Conservation (phyloP, 1,140 invertebrate species). For the Drosophila busckii region DNA sequence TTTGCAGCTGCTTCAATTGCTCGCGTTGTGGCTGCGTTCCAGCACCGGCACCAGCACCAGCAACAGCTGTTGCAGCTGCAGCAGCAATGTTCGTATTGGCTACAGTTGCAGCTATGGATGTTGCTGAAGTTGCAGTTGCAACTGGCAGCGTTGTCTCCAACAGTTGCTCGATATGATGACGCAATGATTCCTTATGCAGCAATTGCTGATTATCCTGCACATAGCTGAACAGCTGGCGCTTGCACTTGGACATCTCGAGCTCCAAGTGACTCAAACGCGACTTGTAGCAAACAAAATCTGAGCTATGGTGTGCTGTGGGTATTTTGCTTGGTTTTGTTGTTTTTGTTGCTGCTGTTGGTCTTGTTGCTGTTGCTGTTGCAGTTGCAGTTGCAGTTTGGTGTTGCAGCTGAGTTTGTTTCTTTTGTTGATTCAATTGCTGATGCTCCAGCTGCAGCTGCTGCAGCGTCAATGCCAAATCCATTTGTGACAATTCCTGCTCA, state of each 20-base stretch:
- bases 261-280: slow-evolving; percentile 30
- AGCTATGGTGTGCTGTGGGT: neutral
- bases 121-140: neutral
- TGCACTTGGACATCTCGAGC: slow-evolving; percentile 56
- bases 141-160: neutral
- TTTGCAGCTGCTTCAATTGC: slow-evolving; percentile 30
- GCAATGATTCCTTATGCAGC: slow-evolving; percentile 25
- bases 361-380: neutral
- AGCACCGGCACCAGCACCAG: neutral
- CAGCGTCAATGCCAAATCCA: slow-evolving; percentile 1
- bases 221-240: slow-evolving; percentile 41
- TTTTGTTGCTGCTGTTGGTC: neutral
- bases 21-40: slow-evolving; percentile 19
- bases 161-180: slow-evolving; percentile 31
- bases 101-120: neutral
- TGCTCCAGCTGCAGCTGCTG: slow-evolving; percentile 14
- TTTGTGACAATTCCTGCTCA: neutral
- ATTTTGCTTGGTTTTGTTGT: neutral
- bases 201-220: slow-evolving; percentile 47
- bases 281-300: slow-evolving; percentile 44
- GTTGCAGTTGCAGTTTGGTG: neutral
- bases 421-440: neutral
- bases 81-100: neutral
- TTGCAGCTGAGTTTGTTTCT: neutral
- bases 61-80: slow-evolving; percentile 1